Evolutionary conservation across 1,140 invertebrate species (phyloP).

Genomic region (Nasonia vitripennis): DNA sequence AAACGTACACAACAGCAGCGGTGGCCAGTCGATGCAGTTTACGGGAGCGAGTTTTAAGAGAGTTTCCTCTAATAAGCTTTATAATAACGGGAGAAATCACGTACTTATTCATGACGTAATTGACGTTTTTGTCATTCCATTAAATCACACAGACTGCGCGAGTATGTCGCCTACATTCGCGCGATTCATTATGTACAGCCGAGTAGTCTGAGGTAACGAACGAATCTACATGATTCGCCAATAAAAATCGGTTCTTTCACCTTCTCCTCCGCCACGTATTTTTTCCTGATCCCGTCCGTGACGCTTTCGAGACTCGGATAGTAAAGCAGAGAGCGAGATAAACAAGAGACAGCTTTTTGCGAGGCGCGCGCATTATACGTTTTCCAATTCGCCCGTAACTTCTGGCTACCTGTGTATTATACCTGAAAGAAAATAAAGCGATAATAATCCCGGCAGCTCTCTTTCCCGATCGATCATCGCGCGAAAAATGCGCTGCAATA

Average conservation of each 20-base stretch:
- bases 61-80: conserved; percentile 37
- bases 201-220: too few relatives aligned
- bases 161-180: neutral
- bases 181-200: conserved; percentile 4
- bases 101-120: conserved; percentile 35
- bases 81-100: conserved; percentile 42
- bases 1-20: neutral
- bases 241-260: conserved; percentile 28
- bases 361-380: too few relatives aligned
- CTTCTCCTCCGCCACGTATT: neutral
- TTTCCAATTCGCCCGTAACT: too few relatives aligned
- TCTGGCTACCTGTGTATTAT: too few relatives aligned
- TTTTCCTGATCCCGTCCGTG: neutral
- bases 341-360: conserved; percentile 8
- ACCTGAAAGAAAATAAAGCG: neutral
- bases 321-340: neutral
- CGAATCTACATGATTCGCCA: conserved; percentile 30
- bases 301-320: neutral
- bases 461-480: neutral
- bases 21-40: neutral
- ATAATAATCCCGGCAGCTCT: neutral
- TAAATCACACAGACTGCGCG: conserved; percentile 21
- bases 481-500: neutral
- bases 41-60: conserved; percentile 19
- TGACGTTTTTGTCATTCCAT: conserved; percentile 42